These are phyloP conservation scores for Chrysodeixis includens DNA, from an alignment of 2,888 invertebrate genomes.

Conservation along the genomic window DNA sequence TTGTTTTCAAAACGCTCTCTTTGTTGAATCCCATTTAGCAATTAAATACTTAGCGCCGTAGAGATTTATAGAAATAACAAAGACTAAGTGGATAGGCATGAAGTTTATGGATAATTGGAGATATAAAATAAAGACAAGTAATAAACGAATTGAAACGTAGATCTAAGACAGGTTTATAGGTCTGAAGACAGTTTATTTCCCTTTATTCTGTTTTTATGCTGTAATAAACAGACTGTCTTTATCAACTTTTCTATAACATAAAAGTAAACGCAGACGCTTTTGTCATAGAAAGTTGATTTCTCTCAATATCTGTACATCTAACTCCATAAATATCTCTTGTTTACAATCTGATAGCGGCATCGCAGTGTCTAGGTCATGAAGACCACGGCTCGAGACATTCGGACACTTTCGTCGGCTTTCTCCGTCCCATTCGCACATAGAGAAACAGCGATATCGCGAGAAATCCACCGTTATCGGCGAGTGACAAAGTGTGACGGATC, in stretches of 20 bases:
- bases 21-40: slow-evolving; percentile 22
- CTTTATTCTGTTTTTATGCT: no score
- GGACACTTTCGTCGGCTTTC: slow-evolving; percentile 57
- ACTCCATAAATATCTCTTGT: slow-evolving; percentile 43
- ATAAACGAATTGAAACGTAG: no score
- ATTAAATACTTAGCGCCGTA: slow-evolving; percentile 33
- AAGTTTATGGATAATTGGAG: no score
- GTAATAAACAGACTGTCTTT: background rate
- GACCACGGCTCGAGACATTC: slow-evolving; percentile 44
- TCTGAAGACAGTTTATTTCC: background rate
- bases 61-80: slow-evolving; percentile 18
- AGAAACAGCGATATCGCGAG: slow-evolving; percentile 52
- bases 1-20: slow-evolving; percentile 31
- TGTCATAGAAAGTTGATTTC: slow-evolving; percentile 27
- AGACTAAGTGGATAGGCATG: slow-evolving; percentile 7
- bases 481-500: slow-evolving; percentile 64
- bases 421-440: slow-evolving; percentile 49
- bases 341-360: slow-evolving; percentile 49
- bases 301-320: slow-evolving; percentile 32
- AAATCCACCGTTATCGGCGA: slow-evolving; percentile 66
- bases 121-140: no score
- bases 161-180: no score
- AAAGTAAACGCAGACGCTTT: slow-evolving; percentile 10
- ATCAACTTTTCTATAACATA: background rate
- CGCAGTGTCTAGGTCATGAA: slow-evolving; percentile 52